Evolutionary conservation across 2,797 vertebrate species (phyloP).

Genomic region (Bovichtus diacanthus): DNA sequence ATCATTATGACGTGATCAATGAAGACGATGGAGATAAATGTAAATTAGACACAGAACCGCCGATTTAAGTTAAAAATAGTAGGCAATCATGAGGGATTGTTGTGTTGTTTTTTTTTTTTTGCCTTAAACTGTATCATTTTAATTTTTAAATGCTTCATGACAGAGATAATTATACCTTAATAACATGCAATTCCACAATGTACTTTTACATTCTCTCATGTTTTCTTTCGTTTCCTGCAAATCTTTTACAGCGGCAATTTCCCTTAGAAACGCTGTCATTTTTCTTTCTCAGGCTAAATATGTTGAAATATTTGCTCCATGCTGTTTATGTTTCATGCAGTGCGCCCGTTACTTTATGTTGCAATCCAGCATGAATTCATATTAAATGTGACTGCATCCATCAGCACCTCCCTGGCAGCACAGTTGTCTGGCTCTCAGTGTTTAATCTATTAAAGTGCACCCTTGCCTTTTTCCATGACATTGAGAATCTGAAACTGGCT

Average conservation of each 20-base stretch:
- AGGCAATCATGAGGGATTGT: not conserved
- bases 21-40: constrained; percentile 8
- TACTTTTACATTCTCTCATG: not conserved
- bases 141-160: not conserved
- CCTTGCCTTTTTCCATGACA: constrained; percentile 79
- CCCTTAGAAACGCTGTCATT: not conserved
- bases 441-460: constrained; percentile 88
- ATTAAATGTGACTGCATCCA: constrained; percentile 82
- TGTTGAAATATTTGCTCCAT: constrained; percentile 30
- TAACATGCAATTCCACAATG: not conserved
- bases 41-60: not conserved
- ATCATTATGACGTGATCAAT: constrained; percentile 48
- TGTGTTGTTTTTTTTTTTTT: constrained; percentile 1
- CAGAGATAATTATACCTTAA: not conserved
- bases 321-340: constrained; percentile 39
- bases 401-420: constrained; percentile 81
- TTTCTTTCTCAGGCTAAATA: constrained; percentile 13
- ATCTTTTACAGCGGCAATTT: constrained; percentile 6
- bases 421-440: constrained; percentile 77
- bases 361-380: constrained; percentile 71
- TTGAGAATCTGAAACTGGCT: constrained; percentile 85
- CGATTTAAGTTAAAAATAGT: not conserved
- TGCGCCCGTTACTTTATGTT: constrained; percentile 47
- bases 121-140: not conserved
- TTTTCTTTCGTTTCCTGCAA: not conserved